Percentiles rank a stretch among this genome's conserved stretches.
Evolutionary conservation across 2,797 vertebrate species (phyloP).

Genomic region (Mustela erminea): DNA sequence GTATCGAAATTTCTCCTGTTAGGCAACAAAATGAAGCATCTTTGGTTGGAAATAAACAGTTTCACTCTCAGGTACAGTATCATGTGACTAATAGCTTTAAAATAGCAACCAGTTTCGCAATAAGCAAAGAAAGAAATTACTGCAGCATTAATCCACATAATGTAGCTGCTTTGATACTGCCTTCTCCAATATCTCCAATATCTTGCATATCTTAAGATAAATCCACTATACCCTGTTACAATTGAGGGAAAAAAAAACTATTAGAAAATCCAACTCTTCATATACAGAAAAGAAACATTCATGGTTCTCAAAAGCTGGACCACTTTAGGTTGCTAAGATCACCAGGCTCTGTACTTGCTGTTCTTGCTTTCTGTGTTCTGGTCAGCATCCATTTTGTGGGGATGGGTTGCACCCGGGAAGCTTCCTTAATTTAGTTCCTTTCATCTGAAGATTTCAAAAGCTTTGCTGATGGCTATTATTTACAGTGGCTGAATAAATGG

Average conservation of each 20-base stretch:
- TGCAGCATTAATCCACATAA: neutral
- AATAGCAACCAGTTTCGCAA: constrained; percentile 66
- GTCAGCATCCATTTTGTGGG: neutral
- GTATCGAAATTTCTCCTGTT: constrained; percentile 47
- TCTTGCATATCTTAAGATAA: constrained; percentile 20
- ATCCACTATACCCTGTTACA: neutral
- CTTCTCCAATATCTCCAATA: constrained; percentile 28
- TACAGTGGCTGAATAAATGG: constrained; percentile 59
- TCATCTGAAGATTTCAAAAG: constrained; percentile 79
- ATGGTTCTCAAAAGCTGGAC: neutral
- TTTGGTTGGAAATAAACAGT: constrained; percentile 64
- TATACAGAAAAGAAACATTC: neutral
- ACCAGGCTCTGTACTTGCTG: no score
- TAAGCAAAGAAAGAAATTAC: constrained; percentile 56
- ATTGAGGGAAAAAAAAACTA: neutral
- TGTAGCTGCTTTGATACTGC: neutral
- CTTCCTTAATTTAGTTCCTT: constrained; percentile 71
- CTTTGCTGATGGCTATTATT: constrained; percentile 73
- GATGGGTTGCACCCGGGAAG: constrained; percentile 25
- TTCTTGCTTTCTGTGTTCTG: constrained; percentile 21
- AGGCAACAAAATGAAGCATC: constrained; percentile 66
- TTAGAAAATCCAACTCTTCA: neutral
- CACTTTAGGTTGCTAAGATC: neutral
- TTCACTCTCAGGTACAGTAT: constrained; percentile 53
- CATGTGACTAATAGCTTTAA: constrained; percentile 69